Base-by-base conservation (phyloP, 2,888 invertebrate genomes). In the Parnassius glacialis region DNA sequence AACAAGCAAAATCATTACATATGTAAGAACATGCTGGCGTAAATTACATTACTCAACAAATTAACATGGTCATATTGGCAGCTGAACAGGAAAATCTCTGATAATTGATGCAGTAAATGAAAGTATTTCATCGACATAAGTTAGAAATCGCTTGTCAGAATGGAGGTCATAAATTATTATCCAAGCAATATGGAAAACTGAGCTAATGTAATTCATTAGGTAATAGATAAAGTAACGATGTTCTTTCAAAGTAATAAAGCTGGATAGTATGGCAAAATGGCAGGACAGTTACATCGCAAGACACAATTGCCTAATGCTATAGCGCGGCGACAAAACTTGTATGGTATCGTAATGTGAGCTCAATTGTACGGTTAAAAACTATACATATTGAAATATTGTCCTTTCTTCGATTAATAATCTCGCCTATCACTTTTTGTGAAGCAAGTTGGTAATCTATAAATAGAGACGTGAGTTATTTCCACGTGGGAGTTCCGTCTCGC, bases 381-480 rank as follows among this genome's bases (percentile, higher is more conserved):
- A 34, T 34, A 34, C 5, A 34, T 12, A 9, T 13, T 13, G 13
- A 13, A 10, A 48, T 48, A 48, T 10, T 48, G 48, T 48, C 48
- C 9, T 69, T 67, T 65, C 55, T 56, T 68, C 69, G 71, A 72
- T 76, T 83, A 81, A 73, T 74, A 74, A 78, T 77, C 72, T 77
- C 70, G 73, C 71, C 78, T 79, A 85, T 80, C 74, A 80, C 74
- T 81, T 84, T 83, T 81, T 76, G 77, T 72, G 85, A 83, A 86
- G 83, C 85, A 85, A 85, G 84, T 86, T 85, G 84, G 81, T 76
- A 74, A 74, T 87, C 90, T 90, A 90, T 83, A 85, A 88, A 89
- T 90, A 90, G 90, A 85, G 85, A 79, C 82, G 85, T 82, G 86
- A 87, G 86, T 82, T 88, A 90, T 89, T 88, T 88, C 89, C 90